phyloP scores from a whole-genome alignment of 2,888 invertebrate genomes.

The Oscheius onirici region DNA sequence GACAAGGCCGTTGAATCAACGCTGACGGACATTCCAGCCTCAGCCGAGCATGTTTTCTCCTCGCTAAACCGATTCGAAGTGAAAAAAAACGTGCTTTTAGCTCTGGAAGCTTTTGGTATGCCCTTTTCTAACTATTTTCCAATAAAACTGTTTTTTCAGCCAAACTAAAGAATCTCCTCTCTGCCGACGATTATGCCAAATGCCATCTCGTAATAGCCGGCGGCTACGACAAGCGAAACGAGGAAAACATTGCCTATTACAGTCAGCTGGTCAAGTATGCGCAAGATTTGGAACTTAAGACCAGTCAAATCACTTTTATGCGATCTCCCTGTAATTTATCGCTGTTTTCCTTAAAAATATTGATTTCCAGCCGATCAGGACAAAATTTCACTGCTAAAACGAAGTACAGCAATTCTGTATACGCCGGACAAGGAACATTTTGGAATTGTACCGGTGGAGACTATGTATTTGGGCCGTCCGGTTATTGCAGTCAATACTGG shows the following conservation, averaged over 20 bases:
- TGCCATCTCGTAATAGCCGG: constrained; percentile 92
- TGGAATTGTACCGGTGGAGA: constrained; percentile 98
- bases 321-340: constrained; percentile 53
- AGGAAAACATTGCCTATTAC: constrained; percentile 86
- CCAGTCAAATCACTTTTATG: constrained; percentile 71
- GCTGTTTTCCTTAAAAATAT: not conserved
- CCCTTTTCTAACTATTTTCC: constrained; percentile 7
- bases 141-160: constrained; percentile 45
- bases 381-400: constrained; percentile 84
- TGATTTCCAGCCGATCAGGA: constrained; percentile 78
- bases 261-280: constrained; percentile 81
- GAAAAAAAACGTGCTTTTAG: constrained; percentile 91
- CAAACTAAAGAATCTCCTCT: constrained; percentile 40
- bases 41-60: constrained; percentile 78
- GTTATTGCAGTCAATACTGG: constrained; percentile 95
- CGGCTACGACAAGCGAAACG: constrained; percentile 89
- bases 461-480: constrained; percentile 91
- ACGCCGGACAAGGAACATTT: constrained; percentile 98
- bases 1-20: constrained; percentile 43
- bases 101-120: constrained; percentile 83
- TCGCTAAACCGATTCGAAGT: constrained; percentile 97
- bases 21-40: constrained; percentile 55
- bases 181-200: constrained; percentile 42
- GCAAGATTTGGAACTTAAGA: constrained; percentile 74
- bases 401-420: constrained; percentile 85